phyloP scores from a whole-genome alignment of 1,140 invertebrate genomes.

The Notospermus geniculatus region DNA sequence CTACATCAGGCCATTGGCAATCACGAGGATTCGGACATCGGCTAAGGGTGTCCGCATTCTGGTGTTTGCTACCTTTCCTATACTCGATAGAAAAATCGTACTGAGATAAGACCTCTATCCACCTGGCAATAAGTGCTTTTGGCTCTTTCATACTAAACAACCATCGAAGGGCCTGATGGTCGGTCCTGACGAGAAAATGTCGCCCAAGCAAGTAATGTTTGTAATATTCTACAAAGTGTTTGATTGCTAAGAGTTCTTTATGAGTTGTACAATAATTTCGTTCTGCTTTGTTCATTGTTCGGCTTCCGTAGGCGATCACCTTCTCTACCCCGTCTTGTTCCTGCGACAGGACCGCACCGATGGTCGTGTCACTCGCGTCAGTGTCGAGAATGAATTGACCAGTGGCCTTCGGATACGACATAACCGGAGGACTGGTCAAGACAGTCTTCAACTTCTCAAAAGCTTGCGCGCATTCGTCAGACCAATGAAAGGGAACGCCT shows the following conservation, averaged over 20 bases:
- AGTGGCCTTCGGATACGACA: slow-evolving; percentile 18
- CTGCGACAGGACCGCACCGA: slow-evolving; percentile 26
- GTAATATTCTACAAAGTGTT: slow-evolving; percentile 20
- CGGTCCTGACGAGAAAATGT: too few species aligned
- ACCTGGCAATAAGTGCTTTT: too few species aligned
- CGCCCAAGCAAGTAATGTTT: slow-evolving; percentile 9
- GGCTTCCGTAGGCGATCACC: slow-evolving; percentile 16
- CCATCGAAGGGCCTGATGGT: too few species aligned
- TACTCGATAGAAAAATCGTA: too few species aligned
- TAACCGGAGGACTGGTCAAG: slow-evolving; percentile 14
- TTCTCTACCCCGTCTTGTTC: slow-evolving; percentile 17
- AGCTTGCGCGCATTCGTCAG: slow-evolving; percentile 15
- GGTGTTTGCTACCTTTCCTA: too few species aligned
- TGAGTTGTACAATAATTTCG: slow-evolving; percentile 14
- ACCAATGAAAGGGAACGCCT: slow-evolving; percentile 19
- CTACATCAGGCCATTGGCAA: too few species aligned
- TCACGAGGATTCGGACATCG: too few species aligned
- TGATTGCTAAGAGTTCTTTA: slow-evolving; percentile 14
- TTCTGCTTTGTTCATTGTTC: slow-evolving; percentile 15
- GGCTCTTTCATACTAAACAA: too few species aligned
- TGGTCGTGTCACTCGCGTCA: slow-evolving; percentile 17
- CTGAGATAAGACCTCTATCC: too few species aligned
- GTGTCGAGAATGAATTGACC: slow-evolving; percentile 22
- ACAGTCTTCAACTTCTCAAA: slow-evolving; percentile 20
- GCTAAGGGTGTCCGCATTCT: too few species aligned